phyloP scores from a whole-genome alignment of 1,140 invertebrate genomes.

The Arion vulgaris region DNA sequence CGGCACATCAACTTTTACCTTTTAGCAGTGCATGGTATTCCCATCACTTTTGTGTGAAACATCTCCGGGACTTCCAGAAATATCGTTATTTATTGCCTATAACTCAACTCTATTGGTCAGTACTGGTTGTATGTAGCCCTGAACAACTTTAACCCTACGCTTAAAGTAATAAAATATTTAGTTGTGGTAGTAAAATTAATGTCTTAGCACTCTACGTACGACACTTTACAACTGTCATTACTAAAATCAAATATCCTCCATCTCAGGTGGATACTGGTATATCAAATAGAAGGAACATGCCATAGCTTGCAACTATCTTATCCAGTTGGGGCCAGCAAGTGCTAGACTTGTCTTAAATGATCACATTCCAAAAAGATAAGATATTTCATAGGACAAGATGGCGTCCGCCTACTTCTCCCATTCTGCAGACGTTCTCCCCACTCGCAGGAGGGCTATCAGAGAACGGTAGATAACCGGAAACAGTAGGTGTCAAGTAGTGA shows the following conservation, averaged over 20 bases:
- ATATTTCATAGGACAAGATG: conserved; percentile 5
- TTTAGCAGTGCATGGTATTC: too few species aligned
- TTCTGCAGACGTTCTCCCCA: neutral
- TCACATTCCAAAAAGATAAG: neutral
- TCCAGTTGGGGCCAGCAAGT: neutral
- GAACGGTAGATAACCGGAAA: neutral
- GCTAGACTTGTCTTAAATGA: neutral
- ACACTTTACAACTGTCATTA: neutral
- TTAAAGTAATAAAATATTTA: too few species aligned
- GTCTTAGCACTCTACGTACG: too few species aligned
- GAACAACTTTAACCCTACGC: too few species aligned
- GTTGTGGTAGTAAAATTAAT: too few species aligned
- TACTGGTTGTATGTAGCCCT: too few species aligned
- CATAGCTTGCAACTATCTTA: neutral
- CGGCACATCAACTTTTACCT: too few species aligned
- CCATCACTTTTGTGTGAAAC: too few species aligned
- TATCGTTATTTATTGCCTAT: too few species aligned
- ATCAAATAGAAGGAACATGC: neutral
- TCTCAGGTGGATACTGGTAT: neutral
- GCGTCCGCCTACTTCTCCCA: neutral
- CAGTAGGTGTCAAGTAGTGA: neutral
- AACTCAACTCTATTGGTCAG: too few species aligned
- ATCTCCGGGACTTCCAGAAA: too few species aligned
- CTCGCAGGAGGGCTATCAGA: neutral
- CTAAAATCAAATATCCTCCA: neutral